Percentiles rank a stretch among this genome's conserved stretches.
Conservation (phyloP, 2,113 vertebrate genomes). For the Cyanoderma ruficeps region DNA sequence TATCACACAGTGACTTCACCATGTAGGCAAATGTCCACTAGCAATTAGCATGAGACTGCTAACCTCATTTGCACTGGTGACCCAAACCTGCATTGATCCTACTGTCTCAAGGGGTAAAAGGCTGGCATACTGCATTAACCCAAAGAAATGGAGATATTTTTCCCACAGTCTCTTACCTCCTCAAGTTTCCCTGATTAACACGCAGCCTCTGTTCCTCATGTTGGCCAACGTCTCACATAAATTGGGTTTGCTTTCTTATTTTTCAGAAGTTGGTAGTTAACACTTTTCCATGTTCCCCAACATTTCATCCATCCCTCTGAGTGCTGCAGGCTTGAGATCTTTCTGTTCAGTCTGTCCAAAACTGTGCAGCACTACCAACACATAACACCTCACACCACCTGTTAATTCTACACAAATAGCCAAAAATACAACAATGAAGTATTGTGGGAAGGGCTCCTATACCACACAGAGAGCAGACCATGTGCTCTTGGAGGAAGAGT, state of each 20-base stretch:
- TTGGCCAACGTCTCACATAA: not conserved
- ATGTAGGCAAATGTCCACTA: not conserved
- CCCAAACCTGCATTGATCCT: constrained; percentile 10
- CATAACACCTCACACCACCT: accelerated
- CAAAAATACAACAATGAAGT: not conserved
- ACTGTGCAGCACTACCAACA: not conserved
- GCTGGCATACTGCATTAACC: not conserved
- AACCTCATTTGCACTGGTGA: not conserved
- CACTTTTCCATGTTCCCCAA: not conserved
- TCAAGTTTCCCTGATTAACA: not conserved
- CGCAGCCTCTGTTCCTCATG: not conserved
- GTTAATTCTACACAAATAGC: not conserved
- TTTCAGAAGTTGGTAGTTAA: not conserved
- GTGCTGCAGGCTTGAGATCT: not conserved
- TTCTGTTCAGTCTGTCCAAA: not conserved
- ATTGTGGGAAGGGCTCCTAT: not conserved
- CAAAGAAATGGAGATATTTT: not conserved
- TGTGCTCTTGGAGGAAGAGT: not conserved
- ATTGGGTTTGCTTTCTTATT: not conserved
- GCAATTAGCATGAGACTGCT: not conserved
- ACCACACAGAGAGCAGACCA: not conserved
- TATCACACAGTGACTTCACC: not conserved
- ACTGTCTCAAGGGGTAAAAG: not conserved
- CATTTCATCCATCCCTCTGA: not conserved
- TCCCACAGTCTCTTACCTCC: not conserved